Percentiles rank a stretch among this genome's conserved stretches.
Conservation (phyloP, 2,888 invertebrate genomes). For the Epirrhoe tristata region DNA sequence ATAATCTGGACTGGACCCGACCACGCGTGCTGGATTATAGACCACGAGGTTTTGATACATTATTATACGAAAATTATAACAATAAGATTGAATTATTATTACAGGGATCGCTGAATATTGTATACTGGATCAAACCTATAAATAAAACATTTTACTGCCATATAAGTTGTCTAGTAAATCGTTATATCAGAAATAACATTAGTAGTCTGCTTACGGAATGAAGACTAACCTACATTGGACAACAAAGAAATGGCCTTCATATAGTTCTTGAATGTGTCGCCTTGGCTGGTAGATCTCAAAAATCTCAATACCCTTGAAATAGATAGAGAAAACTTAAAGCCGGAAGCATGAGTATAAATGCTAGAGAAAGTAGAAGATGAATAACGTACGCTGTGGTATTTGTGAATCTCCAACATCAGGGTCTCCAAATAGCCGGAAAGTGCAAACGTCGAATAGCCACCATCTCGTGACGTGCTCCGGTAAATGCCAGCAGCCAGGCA, state of each 20-base stretch:
- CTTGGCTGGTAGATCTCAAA: not conserved
- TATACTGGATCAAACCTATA: too few relatives aligned
- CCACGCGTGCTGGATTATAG: not conserved
- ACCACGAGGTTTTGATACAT: not conserved
- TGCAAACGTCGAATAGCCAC: slow-evolving; percentile 88
- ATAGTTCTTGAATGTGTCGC: not conserved
- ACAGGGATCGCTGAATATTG: not conserved
- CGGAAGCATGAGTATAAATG: not conserved
- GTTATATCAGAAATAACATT: not conserved
- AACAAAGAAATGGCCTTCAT: not conserved
- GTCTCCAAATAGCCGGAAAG: slow-evolving; percentile 79
- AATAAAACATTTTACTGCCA: too few relatives aligned
- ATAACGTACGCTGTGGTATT: slow-evolving; percentile 76
- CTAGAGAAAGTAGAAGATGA: not conserved
- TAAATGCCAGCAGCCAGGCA: slow-evolving; percentile 82
- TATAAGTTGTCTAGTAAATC: not conserved
- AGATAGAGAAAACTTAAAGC: not conserved
- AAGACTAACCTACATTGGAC: slow-evolving; percentile 1
- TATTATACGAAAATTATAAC: not conserved
- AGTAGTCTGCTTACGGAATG: not conserved
- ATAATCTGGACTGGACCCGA: not conserved
- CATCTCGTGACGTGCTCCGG: slow-evolving; percentile 86
- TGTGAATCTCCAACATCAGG: slow-evolving; percentile 73
- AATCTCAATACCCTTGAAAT: not conserved
- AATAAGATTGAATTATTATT: not conserved